Evolutionary conservation across 2,888 invertebrate genomes (phyloP).

Genomic region (Folsomia candida): DNA sequence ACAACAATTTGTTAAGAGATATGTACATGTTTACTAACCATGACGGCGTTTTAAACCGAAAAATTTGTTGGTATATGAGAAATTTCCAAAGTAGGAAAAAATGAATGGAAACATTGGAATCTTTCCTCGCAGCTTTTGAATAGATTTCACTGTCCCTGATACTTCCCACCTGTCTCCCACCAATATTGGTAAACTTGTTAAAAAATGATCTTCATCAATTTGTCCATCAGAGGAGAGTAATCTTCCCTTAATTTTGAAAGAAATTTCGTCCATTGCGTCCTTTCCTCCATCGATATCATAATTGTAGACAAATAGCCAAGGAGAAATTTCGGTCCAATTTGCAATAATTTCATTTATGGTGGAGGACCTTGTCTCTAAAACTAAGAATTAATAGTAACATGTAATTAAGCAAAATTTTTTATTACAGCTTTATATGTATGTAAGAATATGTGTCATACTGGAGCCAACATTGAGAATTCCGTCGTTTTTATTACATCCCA

Average conservation of each 20-base stretch:
- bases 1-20: too few relatives aligned
- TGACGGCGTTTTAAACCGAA: background rate
- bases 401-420: too few relatives aligned
- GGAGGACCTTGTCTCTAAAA: background rate
- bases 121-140: background rate
- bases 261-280: background rate
- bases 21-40: too few relatives aligned
- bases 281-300: background rate
- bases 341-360: background rate
- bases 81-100: background rate
- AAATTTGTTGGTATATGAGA: background rate
- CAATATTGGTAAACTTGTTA: background rate
- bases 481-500: background rate
- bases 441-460: too few relatives aligned
- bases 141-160: background rate
- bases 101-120: background rate
- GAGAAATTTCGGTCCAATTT: background rate
- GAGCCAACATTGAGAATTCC: background rate
- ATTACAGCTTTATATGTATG: too few relatives aligned
- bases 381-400: too few relatives aligned
- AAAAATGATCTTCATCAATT: background rate
- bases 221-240: background rate
- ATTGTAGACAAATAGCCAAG: background rate
- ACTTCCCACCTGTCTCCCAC: background rate
- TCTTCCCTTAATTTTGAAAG: background rate